Percentiles rank a stretch among this genome's conserved stretches.
Evolutionary conservation across 2,888 invertebrate species (phyloP).

Genomic region (Cosmia trapezina): DNA sequence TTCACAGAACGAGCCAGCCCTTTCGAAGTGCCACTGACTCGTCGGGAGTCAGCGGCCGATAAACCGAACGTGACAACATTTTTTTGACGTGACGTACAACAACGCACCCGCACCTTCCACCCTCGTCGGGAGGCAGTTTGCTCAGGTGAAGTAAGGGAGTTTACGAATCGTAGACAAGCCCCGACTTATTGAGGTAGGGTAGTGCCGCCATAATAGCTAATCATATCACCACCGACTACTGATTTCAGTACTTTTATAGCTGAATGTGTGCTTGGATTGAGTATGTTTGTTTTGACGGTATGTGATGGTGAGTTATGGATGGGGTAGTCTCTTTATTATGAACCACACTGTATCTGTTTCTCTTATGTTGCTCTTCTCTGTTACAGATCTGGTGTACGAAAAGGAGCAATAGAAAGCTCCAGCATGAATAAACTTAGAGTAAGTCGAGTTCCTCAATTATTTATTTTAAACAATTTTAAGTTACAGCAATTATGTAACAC

Average conservation of each 20-base stretch:
- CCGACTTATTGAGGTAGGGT: conserved; percentile 85
- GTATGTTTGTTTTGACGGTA: conserved; percentile 2
- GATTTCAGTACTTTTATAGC: conserved; percentile 48
- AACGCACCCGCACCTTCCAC: conserved; percentile 69
- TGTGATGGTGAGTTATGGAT: too few relatives aligned
- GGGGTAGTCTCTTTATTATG: too few relatives aligned
- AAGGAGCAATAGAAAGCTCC: not conserved
- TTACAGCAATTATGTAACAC: too few relatives aligned
- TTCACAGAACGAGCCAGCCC: too few relatives aligned
- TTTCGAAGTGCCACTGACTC: too few relatives aligned
- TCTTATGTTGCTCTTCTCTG: too few relatives aligned
- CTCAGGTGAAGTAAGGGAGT: conserved; percentile 83
- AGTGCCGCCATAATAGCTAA: conserved; percentile 68
- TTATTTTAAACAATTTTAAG: not conserved
- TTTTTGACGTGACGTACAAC: conserved; percentile 46
- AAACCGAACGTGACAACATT: too few relatives aligned
- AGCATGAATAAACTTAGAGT: not conserved
- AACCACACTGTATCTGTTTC: too few relatives aligned
- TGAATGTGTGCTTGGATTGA: not conserved
- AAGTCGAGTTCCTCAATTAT: not conserved
- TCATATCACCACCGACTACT: conserved; percentile 64
- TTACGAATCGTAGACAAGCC: conserved; percentile 79
- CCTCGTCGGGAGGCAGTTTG: conserved; percentile 78
- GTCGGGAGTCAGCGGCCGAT: too few relatives aligned
- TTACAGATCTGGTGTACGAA: too few relatives aligned